Percentiles rank a stretch among this genome's conserved stretches.
Evolutionary conservation across 1,140 invertebrate genomes (phyloP).

Genomic region (Stegodyphus mimosarum): DNA sequence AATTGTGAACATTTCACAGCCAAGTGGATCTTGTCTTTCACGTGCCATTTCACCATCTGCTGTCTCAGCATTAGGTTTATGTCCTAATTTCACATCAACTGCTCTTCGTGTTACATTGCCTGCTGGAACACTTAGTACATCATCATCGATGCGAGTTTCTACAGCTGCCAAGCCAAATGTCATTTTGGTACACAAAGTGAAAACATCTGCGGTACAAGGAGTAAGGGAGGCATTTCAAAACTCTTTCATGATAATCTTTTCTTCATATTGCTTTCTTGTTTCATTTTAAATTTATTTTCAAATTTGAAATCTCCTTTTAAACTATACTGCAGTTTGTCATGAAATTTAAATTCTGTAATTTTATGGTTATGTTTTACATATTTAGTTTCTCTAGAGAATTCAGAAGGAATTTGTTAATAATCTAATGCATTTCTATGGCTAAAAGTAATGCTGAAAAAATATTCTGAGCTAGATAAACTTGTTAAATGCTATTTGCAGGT

Average conservation of each 20-base stretch:
- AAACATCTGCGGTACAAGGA: constrained; percentile 52
- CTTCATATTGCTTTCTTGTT: constrained; percentile 26
- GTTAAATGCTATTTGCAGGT: too few relatives aligned
- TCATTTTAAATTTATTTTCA: background rate
- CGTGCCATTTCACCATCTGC: constrained; percentile 47
- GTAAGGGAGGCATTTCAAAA: constrained; percentile 37
- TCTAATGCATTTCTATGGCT: too few relatives aligned
- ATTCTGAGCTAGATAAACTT: too few relatives aligned
- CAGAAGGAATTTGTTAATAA: too few relatives aligned
- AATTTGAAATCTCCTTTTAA: too few relatives aligned
- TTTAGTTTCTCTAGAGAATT: too few relatives aligned
- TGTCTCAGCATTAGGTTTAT: constrained; percentile 33
- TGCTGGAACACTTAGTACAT: constrained; percentile 33
- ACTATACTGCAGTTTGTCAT: too few relatives aligned
- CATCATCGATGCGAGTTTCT: constrained; percentile 28
- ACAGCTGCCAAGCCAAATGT: constrained; percentile 68
- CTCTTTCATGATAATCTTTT: constrained; percentile 4
- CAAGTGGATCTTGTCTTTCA: constrained; percentile 26
- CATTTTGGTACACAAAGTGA: constrained; percentile 69
- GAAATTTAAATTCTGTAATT: too few relatives aligned
- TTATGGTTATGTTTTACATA: too few relatives aligned
- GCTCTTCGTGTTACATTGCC: constrained; percentile 42
- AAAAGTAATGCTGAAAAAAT: too few relatives aligned
- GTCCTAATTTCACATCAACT: constrained; percentile 19
- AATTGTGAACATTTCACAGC: constrained; percentile 40